Base-by-base conservation (phyloP, 2,888 invertebrate genomes). In the Rhopalosiphum nymphaeae region DNA sequence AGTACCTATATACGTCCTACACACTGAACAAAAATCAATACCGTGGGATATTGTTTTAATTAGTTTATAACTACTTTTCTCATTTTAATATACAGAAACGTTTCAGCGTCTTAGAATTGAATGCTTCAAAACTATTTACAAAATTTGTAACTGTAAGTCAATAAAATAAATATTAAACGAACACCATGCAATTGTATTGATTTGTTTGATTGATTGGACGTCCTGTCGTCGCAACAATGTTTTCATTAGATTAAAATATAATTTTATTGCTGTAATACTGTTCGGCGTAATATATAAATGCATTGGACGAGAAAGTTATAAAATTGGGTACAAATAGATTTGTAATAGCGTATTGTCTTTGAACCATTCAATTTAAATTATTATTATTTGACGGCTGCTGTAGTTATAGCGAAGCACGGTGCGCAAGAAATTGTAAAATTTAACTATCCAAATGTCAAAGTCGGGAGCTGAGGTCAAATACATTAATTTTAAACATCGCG, bases 401-500 rank as follows among this genome's bases (percentile, higher is more conserved):
- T 36, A 78, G 36, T 78, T 9, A 78, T 57, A 44, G 21, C 61
- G n/a, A 29, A 10, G 44, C 57, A 26, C 21, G 44, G 29, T 42
- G 61, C 25, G 44, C 9, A 57, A 46, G 49, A 87, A 67, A 90
- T 90, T 44, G 44, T 90, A 89, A 61, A 61, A 61, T 89, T 61
- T 89, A 61, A 88, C 88, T 36, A 13, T 25, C 56, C 61, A 25
- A 46, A 46, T 90, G 67, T 67, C 61, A 67, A 61, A 90, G 89
- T 67, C 46, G 26, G 90, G n/a, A 90, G 46, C 67, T 67, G 46
- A 90, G 90, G 90, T 90, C 90, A 46, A 67, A 90, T 61, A 10
- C 90, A 90, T 90, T 90, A 46, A 90, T 90, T 90, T 46, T 67
- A 67, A 67, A 90, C 89, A 44, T 90, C 67, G 11, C 46, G 46